Evolutionary conservation across 2,113 vertebrate species (phyloP), one percentile per base, ranked within the genome.

Genomic region (Reinhardtius hippoglossoides): DNA sequence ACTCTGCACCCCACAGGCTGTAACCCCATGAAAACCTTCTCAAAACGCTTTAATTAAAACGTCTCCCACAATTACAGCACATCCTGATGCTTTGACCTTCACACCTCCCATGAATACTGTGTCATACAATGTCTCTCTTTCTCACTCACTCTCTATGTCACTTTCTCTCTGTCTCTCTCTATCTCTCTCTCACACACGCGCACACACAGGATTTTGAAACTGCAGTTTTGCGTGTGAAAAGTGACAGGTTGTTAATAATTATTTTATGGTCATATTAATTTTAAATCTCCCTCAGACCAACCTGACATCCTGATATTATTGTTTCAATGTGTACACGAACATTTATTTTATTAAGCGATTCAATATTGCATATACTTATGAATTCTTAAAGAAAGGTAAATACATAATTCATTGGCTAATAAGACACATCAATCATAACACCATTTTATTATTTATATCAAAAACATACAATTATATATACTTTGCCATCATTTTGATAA

Each of bases 41-140:
- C 85, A 87, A 89, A 91, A 89, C 1, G 59, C 71, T 91, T 93
- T 93, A 92, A 93, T 93, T 92, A 93, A 93, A 93, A 91, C n/a
- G 91, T 92, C 92, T 90, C 80, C 80, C 37, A 80, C 89, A 91
- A 93, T 93, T 93, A 92, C 80, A 86, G 87, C 88, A 88, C 88
- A 82, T 89, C 84, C 76, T 42, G 40, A 89, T 71, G 81, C 82
- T 71, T 76, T 92, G 92, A 93, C 91, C 91, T 92, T 92, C 88
- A 87, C 88, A 89, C 87, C 78, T 81, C 67, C 73, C 72, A 74
- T 80, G 77, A 86, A 91, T 74, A 79, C 76, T 35, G 35, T 86
- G 81, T 75, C 89, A 87, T 70, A 77, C 74, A 50, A 35, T 48
- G 78, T 76, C 74, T 71, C 6, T 67, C 54, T 59, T 12, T 72